Percentiles rank a stretch among this genome's conserved stretches.
These are phyloP conservation scores for Argyrosomus japonicus DNA, from an alignment of 2,113 vertebrate genomes.

Conservation along the genomic window DNA sequence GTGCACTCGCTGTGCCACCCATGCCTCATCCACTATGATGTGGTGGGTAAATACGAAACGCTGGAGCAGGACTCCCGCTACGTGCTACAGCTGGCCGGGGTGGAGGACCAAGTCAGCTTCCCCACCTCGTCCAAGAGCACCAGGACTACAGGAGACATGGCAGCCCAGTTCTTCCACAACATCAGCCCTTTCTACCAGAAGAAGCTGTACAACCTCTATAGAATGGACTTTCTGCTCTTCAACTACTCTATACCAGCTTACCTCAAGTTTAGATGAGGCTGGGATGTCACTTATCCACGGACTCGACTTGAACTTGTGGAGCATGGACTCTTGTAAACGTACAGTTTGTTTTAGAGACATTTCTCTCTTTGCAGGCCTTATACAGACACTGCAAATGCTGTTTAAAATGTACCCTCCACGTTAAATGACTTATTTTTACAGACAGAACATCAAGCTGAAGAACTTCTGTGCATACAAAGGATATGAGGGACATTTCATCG, in stretches of 20 bases:
- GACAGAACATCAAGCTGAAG: not conserved
- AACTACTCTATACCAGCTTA: slow-evolving; percentile 93
- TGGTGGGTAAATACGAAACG: slow-evolving; percentile 97
- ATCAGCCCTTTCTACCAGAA: slow-evolving; percentile 94
- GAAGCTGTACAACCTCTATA: slow-evolving; percentile 93
- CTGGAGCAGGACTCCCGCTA: slow-evolving; percentile 92
- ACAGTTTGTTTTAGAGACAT: not conserved
- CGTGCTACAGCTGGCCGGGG: slow-evolving; percentile 89
- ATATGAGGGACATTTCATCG: slow-evolving; percentile 4
- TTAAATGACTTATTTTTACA: not conserved
- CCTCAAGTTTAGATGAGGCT: slow-evolving; percentile 83
- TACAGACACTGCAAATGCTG: slow-evolving; percentile 19
- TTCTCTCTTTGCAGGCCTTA: slow-evolving; percentile 6
- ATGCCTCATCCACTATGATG: slow-evolving; percentile 93
- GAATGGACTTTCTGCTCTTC: slow-evolving; percentile 97
- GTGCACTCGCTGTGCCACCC: slow-evolving; percentile 95
- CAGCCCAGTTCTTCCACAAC: slow-evolving; percentile 89
- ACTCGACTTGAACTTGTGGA: slow-evolving; percentile 3
- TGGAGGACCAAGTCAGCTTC: slow-evolving; percentile 84
- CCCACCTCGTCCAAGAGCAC: slow-evolving; percentile 86
- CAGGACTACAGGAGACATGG: slow-evolving; percentile 87
- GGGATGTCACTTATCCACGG: not conserved
- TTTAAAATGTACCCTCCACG: not conserved
- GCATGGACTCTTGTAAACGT: not conserved
- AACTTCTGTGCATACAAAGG: slow-evolving; percentile 5